Percentiles rank a stretch among this genome's conserved stretches.
These are phyloP conservation scores for Anguilla japonica DNA, from an alignment of 2,113 vertebrate species.

Conservation along the genomic window DNA sequence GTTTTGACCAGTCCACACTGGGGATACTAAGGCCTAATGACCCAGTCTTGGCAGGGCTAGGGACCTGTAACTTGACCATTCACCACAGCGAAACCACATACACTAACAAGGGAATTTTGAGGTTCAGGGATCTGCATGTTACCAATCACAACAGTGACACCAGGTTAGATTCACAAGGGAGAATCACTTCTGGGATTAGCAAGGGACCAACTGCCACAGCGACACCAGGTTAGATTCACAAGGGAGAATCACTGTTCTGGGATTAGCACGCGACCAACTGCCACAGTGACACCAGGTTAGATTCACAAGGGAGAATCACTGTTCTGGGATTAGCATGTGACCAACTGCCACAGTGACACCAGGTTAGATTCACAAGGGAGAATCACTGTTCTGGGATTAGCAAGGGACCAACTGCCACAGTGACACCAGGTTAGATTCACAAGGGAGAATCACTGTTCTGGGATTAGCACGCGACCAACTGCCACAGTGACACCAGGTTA, in stretches of 20 bases:
- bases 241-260: not conserved
- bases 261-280: not conserved
- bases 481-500: too few species aligned
- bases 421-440: not conserved
- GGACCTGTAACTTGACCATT: not conserved
- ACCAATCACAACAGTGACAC: too few species aligned
- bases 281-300: too few species aligned
- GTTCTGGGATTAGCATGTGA: slow-evolving; percentile 43
- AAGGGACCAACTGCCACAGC: too few species aligned
- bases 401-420: too few species aligned
- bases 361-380: slow-evolving; percentile 39
- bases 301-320: not conserved
- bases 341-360: slow-evolving; percentile 56
- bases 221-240: not conserved
- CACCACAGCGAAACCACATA: not conserved
- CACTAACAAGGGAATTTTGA: not conserved
- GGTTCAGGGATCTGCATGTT: not conserved
- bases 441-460: not conserved
- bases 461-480: not conserved
- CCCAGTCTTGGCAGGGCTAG: not conserved
- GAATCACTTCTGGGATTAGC: not conserved
- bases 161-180: not conserved
- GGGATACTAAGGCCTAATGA: not conserved
- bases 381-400: slow-evolving; percentile 44
- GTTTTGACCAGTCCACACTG: slow-evolving; percentile 20